Evolutionary conservation across 2,888 invertebrate species (phyloP).

Genomic region (Pterobdella sp.): DNA sequence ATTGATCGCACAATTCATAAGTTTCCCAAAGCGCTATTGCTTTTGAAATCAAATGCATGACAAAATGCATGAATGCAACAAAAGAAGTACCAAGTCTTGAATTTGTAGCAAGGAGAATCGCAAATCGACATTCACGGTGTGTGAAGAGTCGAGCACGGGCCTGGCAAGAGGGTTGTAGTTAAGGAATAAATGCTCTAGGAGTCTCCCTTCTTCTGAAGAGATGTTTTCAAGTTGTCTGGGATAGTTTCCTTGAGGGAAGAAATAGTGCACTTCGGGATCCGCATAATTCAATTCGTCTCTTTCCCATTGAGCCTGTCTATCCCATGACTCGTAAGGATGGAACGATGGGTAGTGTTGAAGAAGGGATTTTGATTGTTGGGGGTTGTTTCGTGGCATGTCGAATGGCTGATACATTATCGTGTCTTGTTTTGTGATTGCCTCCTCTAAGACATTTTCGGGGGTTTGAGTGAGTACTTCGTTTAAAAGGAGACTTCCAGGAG

Average conservation of each 20-base stretch:
- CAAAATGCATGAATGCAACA: not conserved
- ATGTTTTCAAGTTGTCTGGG: not conserved
- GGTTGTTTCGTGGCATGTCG: no score
- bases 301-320: not conserved
- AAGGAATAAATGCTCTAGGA: not conserved
- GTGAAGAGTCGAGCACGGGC: not conserved
- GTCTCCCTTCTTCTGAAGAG: not conserved
- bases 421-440: no score
- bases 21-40: no score
- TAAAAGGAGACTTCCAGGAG: no score
- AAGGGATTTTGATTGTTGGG: no score
- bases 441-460: no score
- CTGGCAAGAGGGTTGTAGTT: not conserved
- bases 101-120: not conserved
- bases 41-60: not conserved
- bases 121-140: not conserved
- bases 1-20: no score
- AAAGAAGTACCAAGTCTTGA: not conserved
- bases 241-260: not conserved
- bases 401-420: no score
- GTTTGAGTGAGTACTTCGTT: no score
- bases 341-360: not conserved
- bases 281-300: not conserved
- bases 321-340: not conserved
- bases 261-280: not conserved